These are phyloP conservation scores for Malacosoma neustria DNA, from an alignment of 2,888 invertebrate genomes.

Conservation along the genomic window DNA sequence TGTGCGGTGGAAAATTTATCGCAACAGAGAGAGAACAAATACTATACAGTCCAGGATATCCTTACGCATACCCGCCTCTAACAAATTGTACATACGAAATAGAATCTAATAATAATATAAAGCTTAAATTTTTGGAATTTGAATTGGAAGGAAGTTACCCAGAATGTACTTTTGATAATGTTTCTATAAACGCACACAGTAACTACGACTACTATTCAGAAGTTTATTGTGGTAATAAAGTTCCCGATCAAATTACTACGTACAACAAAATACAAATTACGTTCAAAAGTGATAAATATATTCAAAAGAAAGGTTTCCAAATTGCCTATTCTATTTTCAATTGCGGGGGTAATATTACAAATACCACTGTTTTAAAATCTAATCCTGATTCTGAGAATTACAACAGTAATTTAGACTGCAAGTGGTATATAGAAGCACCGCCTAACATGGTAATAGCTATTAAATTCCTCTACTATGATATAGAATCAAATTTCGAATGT, in stretches of 20 bases:
- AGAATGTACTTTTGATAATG: slow-evolving; percentile 66
- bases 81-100: slow-evolving; percentile 81
- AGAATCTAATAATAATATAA: slow-evolving; percentile 49
- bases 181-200: slow-evolving; percentile 48
- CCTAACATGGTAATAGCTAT: slow-evolving; percentile 76
- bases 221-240: slow-evolving; percentile 34
- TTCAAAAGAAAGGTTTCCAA: slow-evolving; percentile 75
- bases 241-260: slow-evolving; percentile 43
- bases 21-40: slow-evolving; percentile 63
- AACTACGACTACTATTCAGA: slow-evolving; percentile 18
- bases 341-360: slow-evolving; percentile 85
- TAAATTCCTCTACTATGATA: slow-evolving; percentile 75
- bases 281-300: slow-evolving; percentile 73
- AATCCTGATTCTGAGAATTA: slow-evolving; percentile 58
- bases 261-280: slow-evolving; percentile 48
- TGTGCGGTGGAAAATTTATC: slow-evolving; percentile 82
- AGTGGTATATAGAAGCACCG: slow-evolving; percentile 86
- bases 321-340: slow-evolving; percentile 73
- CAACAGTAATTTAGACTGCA: slow-evolving; percentile 76
- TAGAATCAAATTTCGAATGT: slow-evolving; percentile 69
- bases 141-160: slow-evolving; percentile 51
- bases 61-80: slow-evolving; percentile 73
- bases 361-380: slow-evolving; percentile 70
- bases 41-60: slow-evolving; percentile 86
- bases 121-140: slow-evolving; percentile 77